Evolutionary conservation across 2,797 vertebrate species (phyloP).

Genomic region (Chaetodon trifasciatus): DNA sequence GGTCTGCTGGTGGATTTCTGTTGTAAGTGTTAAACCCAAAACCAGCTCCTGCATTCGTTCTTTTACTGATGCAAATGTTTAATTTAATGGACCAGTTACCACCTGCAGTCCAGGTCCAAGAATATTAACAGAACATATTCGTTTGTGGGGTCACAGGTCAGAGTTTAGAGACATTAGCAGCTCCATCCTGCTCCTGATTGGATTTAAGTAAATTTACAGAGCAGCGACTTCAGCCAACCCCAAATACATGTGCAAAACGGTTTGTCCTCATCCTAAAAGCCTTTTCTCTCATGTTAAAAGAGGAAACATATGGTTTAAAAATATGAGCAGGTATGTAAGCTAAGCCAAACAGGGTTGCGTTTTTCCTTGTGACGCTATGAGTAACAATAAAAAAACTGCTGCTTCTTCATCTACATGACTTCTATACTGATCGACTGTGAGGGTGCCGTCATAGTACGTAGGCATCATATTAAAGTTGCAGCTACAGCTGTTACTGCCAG

Average conservation of each 20-base stretch:
- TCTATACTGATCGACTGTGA: not conserved
- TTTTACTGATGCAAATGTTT: not conserved
- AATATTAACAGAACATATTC: too few relatives aligned
- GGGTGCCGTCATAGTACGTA: too few relatives aligned
- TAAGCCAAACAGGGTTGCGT: not conserved
- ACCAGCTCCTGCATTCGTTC: constrained; percentile 26
- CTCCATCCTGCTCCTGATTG: not conserved
- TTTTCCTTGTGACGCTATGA: not conserved
- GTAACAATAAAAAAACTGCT: not conserved
- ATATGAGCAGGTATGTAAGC: not conserved
- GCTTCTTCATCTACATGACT: not conserved
- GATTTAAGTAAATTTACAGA: constrained; percentile 2
- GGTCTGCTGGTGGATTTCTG: constrained; percentile 52
- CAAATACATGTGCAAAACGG: not conserved
- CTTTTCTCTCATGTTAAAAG: not conserved
- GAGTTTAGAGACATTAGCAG: not conserved
- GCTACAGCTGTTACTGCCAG: not conserved
- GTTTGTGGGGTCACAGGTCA: too few relatives aligned
- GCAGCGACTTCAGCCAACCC: not conserved
- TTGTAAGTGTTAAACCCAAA: constrained; percentile 51
- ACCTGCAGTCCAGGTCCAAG: too few relatives aligned
- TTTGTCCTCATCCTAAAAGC: not conserved
- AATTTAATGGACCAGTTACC: not conserved
- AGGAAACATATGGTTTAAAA: not conserved
- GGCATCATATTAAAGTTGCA: too few relatives aligned